phyloP scores from a whole-genome alignment of 2,888 invertebrate genomes.

The Xestia rhomboidea region DNA sequence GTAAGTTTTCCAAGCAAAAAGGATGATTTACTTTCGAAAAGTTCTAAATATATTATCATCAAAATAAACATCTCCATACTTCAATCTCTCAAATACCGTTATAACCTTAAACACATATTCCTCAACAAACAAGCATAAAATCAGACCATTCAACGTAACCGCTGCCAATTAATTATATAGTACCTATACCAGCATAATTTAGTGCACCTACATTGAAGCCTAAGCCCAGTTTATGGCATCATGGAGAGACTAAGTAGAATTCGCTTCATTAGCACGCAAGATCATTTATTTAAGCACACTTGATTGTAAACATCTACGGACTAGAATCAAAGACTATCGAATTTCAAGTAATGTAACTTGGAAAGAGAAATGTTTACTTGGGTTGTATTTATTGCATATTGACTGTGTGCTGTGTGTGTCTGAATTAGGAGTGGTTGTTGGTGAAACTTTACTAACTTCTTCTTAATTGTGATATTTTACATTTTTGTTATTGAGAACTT shows the following conservation, averaged over 20 bases:
- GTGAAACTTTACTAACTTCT: neutral
- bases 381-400: slow-evolving; percentile 72
- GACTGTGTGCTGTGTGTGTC: slow-evolving; percentile 35
- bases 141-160: slow-evolving; percentile 40
- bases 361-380: slow-evolving; percentile 75
- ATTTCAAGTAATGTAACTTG: slow-evolving; percentile 81
- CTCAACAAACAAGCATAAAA: slow-evolving; percentile 41
- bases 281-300: slow-evolving; percentile 74
- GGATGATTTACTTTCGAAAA: neutral
- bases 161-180: slow-evolving; percentile 55
- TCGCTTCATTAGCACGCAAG: slow-evolving; percentile 82
- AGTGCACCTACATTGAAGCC: slow-evolving; percentile 60
- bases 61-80: neutral
- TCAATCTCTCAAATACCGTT: slow-evolving; percentile 1
- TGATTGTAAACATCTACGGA: slow-evolving; percentile 73
- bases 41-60: too few species aligned
- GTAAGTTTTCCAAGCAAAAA: neutral
- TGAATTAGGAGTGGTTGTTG: slow-evolving; percentile 14
- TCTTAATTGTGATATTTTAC: too few species aligned
- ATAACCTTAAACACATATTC: slow-evolving; percentile 10
- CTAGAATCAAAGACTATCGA: slow-evolving; percentile 79
- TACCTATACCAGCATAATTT: slow-evolving; percentile 36
- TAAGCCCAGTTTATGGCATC: slow-evolving; percentile 62
- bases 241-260: slow-evolving; percentile 68
- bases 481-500: too few species aligned